Evolutionary conservation across 1,140 invertebrate genomes (phyloP), one percentile per base, ranked within the genome.

Genomic region (Anastrepha ludens): DNA sequence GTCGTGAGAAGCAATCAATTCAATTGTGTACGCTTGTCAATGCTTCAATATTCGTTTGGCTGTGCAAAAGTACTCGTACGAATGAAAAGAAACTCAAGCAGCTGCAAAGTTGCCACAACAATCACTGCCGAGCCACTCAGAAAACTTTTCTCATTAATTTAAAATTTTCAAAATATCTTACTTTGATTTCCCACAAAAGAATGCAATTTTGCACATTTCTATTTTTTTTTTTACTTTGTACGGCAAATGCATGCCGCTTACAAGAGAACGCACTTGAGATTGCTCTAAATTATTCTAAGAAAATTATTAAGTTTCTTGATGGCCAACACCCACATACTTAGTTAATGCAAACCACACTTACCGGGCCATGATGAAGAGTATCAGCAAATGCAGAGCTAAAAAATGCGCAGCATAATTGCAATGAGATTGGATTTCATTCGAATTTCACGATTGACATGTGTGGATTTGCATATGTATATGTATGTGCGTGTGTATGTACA

Each of bases 141-240:
- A 47, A 81, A 81, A 81, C 74, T 81, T 81, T 81, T 81, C 74
- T 81, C 74, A 81, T 81, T 81, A 81, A 55, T 81, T 81, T 81
- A 20, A 50, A 81, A 81, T 81, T 81, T 81, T n/a, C 47, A 81
- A 55, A 81, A 81, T 81, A 17, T 81, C 17, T 58, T 67, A 15
- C 17, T 50, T 50, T 55, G 44, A 17, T 78, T 50, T 3, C 47
- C 17, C 74, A 81, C 74, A 81, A 81, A 47, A 47, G 74, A 81
- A 81, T 58, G 50, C 44, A 81, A 55, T 81, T 50, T 55, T 20
- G 50, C 50, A 0, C 7, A 62, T 62, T 29, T 29, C 29, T 29
- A 29, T 29, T 29, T 0, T 1, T 29, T 0, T 1, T 29, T 29
- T 29, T 29, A 29, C 0, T 1, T 62, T 62, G 5, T 1, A 15